Evolutionary conservation across 2,113 vertebrate genomes (phyloP).

Genomic region (Hyperopisus bebe): DNA sequence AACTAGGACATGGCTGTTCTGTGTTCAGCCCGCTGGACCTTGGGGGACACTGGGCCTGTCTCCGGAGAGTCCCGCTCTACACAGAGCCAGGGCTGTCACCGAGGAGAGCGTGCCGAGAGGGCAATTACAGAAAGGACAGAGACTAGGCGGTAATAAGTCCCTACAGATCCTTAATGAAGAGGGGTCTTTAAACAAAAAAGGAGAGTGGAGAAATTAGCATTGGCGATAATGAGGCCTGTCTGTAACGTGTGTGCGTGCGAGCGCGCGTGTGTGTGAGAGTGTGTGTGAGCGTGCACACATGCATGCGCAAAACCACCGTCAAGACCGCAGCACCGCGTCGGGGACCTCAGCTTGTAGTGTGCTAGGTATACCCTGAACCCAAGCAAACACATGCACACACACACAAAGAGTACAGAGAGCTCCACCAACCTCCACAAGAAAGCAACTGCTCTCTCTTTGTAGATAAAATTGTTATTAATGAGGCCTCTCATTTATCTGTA

Average conservation of each 20-base stretch:
- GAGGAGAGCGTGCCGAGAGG: conserved; percentile 57
- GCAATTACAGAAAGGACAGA: conserved; percentile 61
- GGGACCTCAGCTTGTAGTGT: background rate
- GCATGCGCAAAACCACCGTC: background rate
- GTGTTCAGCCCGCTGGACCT: conserved; percentile 40
- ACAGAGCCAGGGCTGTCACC: conserved; percentile 44
- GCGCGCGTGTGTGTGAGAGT: background rate
- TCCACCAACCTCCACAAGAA: background rate
- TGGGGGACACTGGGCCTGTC: conserved; percentile 42
- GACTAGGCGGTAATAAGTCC: conserved; percentile 60
- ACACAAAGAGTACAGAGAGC: background rate
- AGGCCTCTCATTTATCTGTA: conserved; percentile 19
- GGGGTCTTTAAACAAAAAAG: conserved; percentile 40
- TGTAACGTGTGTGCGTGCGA: conserved; percentile 27
- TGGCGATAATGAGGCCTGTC: conserved; percentile 40
- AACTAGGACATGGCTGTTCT: conserved; percentile 43
- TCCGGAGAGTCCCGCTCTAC: conserved; percentile 53
- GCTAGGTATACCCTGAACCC: background rate
- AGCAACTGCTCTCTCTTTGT: conserved; percentile 8
- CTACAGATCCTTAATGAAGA: conserved; percentile 55
- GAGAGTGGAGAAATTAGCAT: conserved; percentile 48
- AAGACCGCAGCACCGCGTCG: background rate
- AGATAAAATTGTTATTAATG: conserved; percentile 18
- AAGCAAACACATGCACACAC: background rate
- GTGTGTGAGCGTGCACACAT: background rate